These are phyloP conservation scores for Coreius guichenoti DNA, from an alignment of 2,797 vertebrate genomes.

Conservation along the genomic window DNA sequence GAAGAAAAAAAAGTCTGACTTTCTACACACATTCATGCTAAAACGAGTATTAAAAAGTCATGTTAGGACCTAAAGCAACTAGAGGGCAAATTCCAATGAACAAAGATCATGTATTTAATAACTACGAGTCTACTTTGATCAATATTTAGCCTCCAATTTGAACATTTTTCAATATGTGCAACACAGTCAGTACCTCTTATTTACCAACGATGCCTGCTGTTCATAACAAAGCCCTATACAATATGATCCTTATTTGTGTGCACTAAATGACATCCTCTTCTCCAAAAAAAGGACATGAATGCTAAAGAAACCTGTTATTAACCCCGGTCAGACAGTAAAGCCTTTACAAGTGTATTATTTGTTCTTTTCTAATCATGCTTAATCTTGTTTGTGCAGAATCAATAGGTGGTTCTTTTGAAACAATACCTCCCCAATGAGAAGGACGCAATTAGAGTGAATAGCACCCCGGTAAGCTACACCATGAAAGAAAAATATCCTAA, in stretches of 20 bases:
- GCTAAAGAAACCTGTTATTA: slow-evolving; percentile 60
- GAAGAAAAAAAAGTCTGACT: slow-evolving; percentile 25
- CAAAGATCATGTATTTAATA: slow-evolving; percentile 17
- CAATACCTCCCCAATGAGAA: slow-evolving; percentile 68
- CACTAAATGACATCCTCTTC: slow-evolving; percentile 38
- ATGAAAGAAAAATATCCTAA: slow-evolving; percentile 55
- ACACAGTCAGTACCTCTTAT: not conserved
- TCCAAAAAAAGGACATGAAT: slow-evolving; percentile 22
- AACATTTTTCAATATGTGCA: slow-evolving; percentile 5
- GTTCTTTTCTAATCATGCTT: slow-evolving; percentile 76
- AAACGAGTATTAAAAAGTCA: slow-evolving; percentile 10
- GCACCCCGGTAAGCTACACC: slow-evolving; percentile 49
- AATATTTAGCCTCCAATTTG: slow-evolving; percentile 10
- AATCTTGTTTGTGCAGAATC: slow-evolving; percentile 77
- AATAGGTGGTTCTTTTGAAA: slow-evolving; percentile 69
- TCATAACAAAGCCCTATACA: slow-evolving; percentile 20
- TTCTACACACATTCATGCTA: slow-evolving; percentile 4
- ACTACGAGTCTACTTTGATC: slow-evolving; percentile 24
- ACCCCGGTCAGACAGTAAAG: slow-evolving; percentile 62
- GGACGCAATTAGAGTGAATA: slow-evolving; percentile 65
- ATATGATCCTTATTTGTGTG: slow-evolving; percentile 32
- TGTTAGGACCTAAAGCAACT: not conserved
- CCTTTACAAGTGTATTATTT: slow-evolving; percentile 65
- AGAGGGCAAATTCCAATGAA: slow-evolving; percentile 11
- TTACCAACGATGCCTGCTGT: slow-evolving; percentile 15